Evolutionary conservation across 1,140 invertebrate species (phyloP).

Genomic region (Batillaria attramentaria): DNA sequence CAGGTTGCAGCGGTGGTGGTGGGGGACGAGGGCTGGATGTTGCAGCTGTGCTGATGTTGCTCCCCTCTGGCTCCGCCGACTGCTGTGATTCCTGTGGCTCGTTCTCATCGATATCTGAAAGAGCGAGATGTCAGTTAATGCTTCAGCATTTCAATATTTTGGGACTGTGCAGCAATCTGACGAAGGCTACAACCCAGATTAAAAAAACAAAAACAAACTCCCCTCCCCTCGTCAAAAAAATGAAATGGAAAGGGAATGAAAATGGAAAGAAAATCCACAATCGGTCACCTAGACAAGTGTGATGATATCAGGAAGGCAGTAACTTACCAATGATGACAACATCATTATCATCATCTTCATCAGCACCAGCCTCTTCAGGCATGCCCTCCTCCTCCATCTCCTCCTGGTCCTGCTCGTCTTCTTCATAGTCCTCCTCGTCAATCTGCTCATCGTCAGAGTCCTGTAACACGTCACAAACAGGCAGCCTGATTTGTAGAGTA

Average conservation of each 20-base stretch:
- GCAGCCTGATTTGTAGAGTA: not conserved
- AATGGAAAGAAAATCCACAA: not conserved
- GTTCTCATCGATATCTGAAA: constrained; percentile 43
- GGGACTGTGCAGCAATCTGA: not conserved
- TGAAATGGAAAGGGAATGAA: constrained; percentile 1
- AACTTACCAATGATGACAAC: constrained; percentile 68
- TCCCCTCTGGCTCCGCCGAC: constrained; percentile 23
- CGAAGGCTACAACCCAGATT: too few relatives aligned
- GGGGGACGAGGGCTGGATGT: constrained; percentile 46
- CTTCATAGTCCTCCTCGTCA: constrained; percentile 34
- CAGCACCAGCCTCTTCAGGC: constrained; percentile 65
- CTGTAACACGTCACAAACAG: constrained; percentile 28
- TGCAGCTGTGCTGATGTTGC: constrained; percentile 40
- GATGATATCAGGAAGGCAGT: not conserved
- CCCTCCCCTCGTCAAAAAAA: too few relatives aligned
- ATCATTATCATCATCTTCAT: constrained; percentile 65
- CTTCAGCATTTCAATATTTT: not conserved
- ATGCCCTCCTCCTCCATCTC: constrained; percentile 72
- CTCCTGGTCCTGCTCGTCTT: constrained; percentile 65
- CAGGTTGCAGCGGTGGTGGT: constrained; percentile 33
- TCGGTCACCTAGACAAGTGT: not conserved
- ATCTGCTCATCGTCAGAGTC: constrained; percentile 43
- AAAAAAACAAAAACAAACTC: not conserved
- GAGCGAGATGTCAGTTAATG: not conserved
- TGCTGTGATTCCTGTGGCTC: constrained; percentile 17